Conservation (phyloP, 2,888 invertebrate genomes). For the Parnassius glacialis region DNA sequence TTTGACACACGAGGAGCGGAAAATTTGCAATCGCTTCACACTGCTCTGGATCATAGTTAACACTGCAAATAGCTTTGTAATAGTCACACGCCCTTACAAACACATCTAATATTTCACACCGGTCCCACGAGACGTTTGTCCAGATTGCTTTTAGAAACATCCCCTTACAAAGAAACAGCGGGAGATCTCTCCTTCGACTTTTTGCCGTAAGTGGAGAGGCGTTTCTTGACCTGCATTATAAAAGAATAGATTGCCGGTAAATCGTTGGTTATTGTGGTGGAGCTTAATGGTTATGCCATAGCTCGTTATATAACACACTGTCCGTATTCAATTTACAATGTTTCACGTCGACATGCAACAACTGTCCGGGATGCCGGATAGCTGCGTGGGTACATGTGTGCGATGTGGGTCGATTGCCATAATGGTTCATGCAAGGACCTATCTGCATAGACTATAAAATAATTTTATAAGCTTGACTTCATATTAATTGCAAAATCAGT, state of each 20-base stretch:
- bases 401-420: slow-evolving; percentile 65
- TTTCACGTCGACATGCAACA: slow-evolving; percentile 70
- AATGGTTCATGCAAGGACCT: slow-evolving; percentile 50
- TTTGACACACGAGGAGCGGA: slow-evolving; percentile 72
- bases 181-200: slow-evolving; percentile 72
- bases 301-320: slow-evolving; percentile 58
- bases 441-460: slow-evolving; percentile 21
- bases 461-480: no score
- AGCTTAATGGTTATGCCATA: slow-evolving; percentile 68
- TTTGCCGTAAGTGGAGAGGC: slow-evolving; percentile 76
- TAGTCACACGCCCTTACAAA: slow-evolving; percentile 64
- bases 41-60: slow-evolving; percentile 55
- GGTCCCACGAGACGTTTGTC: slow-evolving; percentile 73
- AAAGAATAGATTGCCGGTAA: slow-evolving; percentile 79
- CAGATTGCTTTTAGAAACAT: slow-evolving; percentile 64
- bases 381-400: slow-evolving; percentile 58
- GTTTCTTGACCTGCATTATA: slow-evolving; percentile 68
- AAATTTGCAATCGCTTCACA: slow-evolving; percentile 70
- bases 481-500: not conserved
- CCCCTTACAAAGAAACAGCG: slow-evolving; percentile 71
- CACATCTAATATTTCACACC: slow-evolving; percentile 70
- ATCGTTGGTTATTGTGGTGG: slow-evolving; percentile 73
- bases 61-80: slow-evolving; percentile 74
- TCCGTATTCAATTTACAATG: slow-evolving; percentile 69
- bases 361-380: slow-evolving; percentile 57